Evolutionary conservation across 1,140 invertebrate species (phyloP).

Genomic region (Drosophila pseudoananassae): DNA sequence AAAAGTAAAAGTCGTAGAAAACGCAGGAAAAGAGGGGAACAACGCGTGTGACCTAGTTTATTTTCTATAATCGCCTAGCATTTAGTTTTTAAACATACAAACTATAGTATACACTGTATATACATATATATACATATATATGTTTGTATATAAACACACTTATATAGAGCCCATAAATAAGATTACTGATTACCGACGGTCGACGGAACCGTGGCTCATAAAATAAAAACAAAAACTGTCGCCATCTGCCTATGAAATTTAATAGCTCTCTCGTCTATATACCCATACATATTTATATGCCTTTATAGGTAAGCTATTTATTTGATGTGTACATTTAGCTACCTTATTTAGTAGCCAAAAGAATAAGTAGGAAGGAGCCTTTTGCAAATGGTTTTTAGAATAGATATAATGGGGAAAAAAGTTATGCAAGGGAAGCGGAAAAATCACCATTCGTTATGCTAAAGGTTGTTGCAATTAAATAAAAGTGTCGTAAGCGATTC

Average conservation of each 20-base stretch:
- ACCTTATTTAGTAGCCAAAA: conserved; percentile 1
- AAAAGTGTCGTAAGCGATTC: conserved; percentile 1
- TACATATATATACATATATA: conserved; percentile 3
- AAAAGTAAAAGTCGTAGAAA: conserved; percentile 10
- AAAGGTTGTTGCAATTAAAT: conserved; percentile 44
- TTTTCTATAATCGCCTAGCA: conserved; percentile 39
- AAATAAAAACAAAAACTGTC: conserved; percentile 22
- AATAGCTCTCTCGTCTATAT: conserved; percentile 35
- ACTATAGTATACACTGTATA: conserved; percentile 2
- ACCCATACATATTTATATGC: conserved; percentile 5
- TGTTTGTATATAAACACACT: conserved; percentile 3
- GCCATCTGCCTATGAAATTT: conserved; percentile 41
- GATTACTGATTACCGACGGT: conserved; percentile 68
- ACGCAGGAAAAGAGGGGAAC: neutral
- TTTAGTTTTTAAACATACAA: conserved; percentile 11
- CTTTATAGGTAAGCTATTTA: conserved; percentile 3
- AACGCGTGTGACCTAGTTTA: conserved; percentile 71
- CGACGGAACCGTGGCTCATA: conserved; percentile 42
- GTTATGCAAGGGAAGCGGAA: conserved; percentile 22
- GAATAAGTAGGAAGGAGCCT: no score
- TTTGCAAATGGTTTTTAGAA: neutral
- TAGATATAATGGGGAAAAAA: neutral
- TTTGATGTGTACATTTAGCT: neutral
- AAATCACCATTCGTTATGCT: conserved; percentile 37
- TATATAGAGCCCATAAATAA: conserved; percentile 70